A percentile compares a stretch with the other conserved stretches of the same genome.
Conservation (phyloP, 2,113 vertebrate species). For the Mustelus asterias region DNA sequence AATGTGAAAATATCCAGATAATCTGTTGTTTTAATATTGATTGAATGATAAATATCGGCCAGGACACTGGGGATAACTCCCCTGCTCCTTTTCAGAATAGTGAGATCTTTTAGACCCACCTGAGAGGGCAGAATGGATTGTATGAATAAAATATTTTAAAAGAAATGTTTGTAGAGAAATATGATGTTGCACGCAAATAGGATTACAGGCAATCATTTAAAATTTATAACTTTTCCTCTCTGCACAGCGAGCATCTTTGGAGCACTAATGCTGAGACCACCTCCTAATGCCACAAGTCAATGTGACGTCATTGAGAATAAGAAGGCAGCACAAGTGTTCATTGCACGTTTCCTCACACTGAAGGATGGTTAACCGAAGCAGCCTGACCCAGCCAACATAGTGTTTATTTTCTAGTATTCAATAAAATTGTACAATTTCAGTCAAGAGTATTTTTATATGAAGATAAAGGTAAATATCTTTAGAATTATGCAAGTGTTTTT, state of each 20-base stretch:
- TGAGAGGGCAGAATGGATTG: neutral
- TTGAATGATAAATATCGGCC: no score
- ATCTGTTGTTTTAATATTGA: no score
- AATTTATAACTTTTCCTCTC: neutral
- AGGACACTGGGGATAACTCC: no score
- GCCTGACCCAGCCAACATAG: slow-evolving; percentile 21
- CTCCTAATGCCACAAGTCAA: slow-evolving; percentile 44
- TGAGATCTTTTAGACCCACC: no score
- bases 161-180: neutral
- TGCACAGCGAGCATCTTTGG: slow-evolving; percentile 77
- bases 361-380: neutral
- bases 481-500: neutral
- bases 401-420: slow-evolving; percentile 28
- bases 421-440: slow-evolving; percentile 37
- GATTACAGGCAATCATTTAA: neutral
- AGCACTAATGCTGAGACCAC: slow-evolving; percentile 71
- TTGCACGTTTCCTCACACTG: slow-evolving; percentile 70
- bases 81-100: no score
- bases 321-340: slow-evolving; percentile 81
- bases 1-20: no score
- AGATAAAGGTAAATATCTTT: neutral
- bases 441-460: slow-evolving; percentile 36
- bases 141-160: neutral
- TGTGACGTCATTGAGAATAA: slow-evolving; percentile 65
- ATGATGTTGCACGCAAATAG: neutral